A percentile compares a stretch with the other conserved stretches of the same genome.
phyloP scores from a whole-genome alignment of 2,797 vertebrate species.

The Alosa sapidissima region DNA sequence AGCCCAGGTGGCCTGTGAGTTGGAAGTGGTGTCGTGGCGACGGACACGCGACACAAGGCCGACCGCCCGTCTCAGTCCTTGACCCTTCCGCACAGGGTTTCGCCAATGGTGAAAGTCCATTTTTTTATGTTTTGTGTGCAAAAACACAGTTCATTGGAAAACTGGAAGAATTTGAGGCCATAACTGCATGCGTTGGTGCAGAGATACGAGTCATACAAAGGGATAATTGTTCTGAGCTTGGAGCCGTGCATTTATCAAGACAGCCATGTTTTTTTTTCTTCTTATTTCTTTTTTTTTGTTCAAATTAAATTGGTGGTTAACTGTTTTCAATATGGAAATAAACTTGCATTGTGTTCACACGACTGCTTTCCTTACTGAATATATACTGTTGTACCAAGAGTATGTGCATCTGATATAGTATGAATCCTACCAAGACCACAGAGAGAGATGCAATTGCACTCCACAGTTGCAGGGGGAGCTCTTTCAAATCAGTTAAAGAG shows the following conservation, averaged over 20 bases:
- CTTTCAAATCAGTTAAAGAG: slow-evolving; percentile 56
- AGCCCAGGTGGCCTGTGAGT: slow-evolving; percentile 45
- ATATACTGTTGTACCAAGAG: slow-evolving; percentile 16
- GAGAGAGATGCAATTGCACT: slow-evolving; percentile 63
- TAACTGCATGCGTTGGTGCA: slow-evolving; percentile 56
- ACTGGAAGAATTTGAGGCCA: slow-evolving; percentile 49
- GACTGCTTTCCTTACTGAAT: slow-evolving; percentile 10
- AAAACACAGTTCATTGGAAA: slow-evolving; percentile 1
- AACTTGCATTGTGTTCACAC: slow-evolving; percentile 20
- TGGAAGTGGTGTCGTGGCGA: neutral
- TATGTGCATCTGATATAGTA: slow-evolving; percentile 21
- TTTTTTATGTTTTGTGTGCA: neutral
- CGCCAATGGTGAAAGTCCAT: neutral
- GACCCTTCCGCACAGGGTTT: neutral
- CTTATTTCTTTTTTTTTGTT: neutral
- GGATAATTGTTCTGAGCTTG: slow-evolving; percentile 29
- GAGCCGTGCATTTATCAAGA: slow-evolving; percentile 22
- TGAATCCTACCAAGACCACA: slow-evolving; percentile 21
- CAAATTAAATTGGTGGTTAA: slow-evolving; percentile 7
- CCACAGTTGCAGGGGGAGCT: slow-evolving; percentile 69
- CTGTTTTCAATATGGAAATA: slow-evolving; percentile 23
- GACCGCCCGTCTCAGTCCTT: neutral
- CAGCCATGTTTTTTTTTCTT: slow-evolving; percentile 15
- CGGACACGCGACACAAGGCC: neutral
- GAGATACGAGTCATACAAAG: slow-evolving; percentile 50